Conservation (phyloP, 2,113 vertebrate genomes). For the Argyrosomus japonicus region DNA sequence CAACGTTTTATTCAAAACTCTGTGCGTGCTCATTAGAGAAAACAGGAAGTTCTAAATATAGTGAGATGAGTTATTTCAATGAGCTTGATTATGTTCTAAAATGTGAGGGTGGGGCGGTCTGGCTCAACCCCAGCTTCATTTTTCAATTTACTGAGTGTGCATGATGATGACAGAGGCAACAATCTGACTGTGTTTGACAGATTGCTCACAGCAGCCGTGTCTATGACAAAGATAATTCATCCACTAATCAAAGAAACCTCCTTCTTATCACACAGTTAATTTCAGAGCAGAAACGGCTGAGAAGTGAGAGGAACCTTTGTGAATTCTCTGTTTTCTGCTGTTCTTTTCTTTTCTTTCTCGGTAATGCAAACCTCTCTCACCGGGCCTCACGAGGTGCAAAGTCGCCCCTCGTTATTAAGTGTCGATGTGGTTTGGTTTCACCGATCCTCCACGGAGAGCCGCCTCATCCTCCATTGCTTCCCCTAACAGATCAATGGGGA, state of each 20-base stretch:
- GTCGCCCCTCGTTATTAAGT: constrained; percentile 75
- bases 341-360: neutral
- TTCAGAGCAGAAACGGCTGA: neutral
- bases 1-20: too few relatives aligned
- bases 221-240: neutral
- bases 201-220: neutral
- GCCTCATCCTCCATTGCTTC: constrained; percentile 37
- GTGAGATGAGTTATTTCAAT: neutral
- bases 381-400: constrained; percentile 24
- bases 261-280: neutral
- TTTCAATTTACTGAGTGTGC: neutral
- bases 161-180: neutral
- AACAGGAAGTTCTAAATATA: neutral
- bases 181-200: neutral
- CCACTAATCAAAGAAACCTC: constrained; percentile 11
- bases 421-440: constrained; percentile 78
- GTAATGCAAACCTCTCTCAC: constrained; percentile 11
- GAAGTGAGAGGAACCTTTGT: neutral
- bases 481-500: constrained; percentile 82
- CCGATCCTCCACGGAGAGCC: constrained; percentile 63
- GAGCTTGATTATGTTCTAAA: neutral
- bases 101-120: neutral
- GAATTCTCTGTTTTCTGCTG: neutral
- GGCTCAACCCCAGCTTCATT: neutral
- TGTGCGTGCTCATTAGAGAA: neutral